phyloP scores from a whole-genome alignment of 2,113 vertebrate species.

The Phrynocephalus versicolor region DNA sequence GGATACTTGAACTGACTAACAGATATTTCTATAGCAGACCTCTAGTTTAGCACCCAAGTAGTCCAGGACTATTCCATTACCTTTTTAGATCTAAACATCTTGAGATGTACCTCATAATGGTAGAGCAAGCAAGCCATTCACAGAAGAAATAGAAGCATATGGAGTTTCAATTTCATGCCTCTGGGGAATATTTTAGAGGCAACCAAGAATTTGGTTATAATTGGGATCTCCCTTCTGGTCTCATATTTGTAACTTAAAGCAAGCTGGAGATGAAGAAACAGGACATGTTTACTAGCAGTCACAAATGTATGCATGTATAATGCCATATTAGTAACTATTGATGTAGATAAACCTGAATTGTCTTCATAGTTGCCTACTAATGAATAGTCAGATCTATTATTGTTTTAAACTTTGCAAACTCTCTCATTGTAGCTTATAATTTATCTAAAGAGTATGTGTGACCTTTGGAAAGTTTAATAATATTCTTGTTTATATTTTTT shows the following conservation, averaged over 20 bases:
- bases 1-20: no score
- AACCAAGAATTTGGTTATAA: not conserved
- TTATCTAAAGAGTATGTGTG: not conserved
- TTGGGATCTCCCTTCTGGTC: not conserved
- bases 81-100: not conserved
- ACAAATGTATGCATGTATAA: not conserved
- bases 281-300: no score
- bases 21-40: not conserved
- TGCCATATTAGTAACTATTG: not conserved
- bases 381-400: not conserved
- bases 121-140: not conserved
- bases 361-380: not conserved
- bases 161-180: not conserved
- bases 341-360: not conserved
- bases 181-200: not conserved
- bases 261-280: not conserved
- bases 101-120: not conserved
- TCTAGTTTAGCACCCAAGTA: not conserved
- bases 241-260: not conserved
- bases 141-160: not conserved
- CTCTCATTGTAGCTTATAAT: not conserved
- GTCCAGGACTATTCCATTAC: not conserved
- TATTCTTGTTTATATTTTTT: slow-evolving; percentile 47
- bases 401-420: not conserved
- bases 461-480: slow-evolving; percentile 11